phyloP scores from a whole-genome alignment of 2,888 invertebrate species.

The Microplitis manilae region DNA sequence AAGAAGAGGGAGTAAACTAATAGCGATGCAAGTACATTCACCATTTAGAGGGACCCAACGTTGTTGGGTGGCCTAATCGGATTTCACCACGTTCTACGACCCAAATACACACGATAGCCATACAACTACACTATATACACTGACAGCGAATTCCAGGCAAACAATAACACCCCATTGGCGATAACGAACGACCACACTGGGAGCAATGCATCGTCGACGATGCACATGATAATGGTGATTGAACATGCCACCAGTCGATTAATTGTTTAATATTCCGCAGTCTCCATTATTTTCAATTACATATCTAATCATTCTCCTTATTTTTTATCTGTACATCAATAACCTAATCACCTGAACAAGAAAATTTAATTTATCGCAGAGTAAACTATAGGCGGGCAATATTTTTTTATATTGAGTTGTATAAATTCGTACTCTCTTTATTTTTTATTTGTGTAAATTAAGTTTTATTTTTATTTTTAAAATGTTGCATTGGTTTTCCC shows the following conservation, averaged over 20 bases:
- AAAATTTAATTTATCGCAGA: too few species aligned
- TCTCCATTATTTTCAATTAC: slow-evolving; percentile 1
- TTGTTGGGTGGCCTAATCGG: slow-evolving; percentile 25
- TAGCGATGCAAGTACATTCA: slow-evolving; percentile 25
- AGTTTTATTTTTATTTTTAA: slow-evolving; percentile 1
- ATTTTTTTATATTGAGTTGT: too few species aligned
- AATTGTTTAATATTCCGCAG: slow-evolving; percentile 24
- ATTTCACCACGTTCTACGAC: slow-evolving; percentile 16
- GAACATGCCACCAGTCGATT: slow-evolving; percentile 29
- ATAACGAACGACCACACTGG: slow-evolving; percentile 28
- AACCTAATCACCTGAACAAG: too few species aligned
- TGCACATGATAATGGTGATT: slow-evolving; percentile 29
- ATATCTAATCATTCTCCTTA: slow-evolving; percentile 5
- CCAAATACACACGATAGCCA: slow-evolving; percentile 12
- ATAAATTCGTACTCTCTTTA: too few species aligned
- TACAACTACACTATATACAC: background rate
- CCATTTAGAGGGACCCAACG: slow-evolving; percentile 11
- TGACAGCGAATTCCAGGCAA: slow-evolving; percentile 22
- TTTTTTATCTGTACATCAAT: background rate
- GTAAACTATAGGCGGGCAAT: too few species aligned
- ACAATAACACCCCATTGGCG: slow-evolving; percentile 37
- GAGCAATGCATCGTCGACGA: slow-evolving; percentile 7
- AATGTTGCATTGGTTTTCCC: background rate
- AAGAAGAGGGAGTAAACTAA: slow-evolving; percentile 3
- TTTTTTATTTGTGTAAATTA: background rate